Percentiles rank a stretch among this genome's conserved stretches.
These are phyloP conservation scores for Pristiophorus japonicus DNA, from an alignment of 2,113 vertebrate genomes.

Conservation along the genomic window DNA sequence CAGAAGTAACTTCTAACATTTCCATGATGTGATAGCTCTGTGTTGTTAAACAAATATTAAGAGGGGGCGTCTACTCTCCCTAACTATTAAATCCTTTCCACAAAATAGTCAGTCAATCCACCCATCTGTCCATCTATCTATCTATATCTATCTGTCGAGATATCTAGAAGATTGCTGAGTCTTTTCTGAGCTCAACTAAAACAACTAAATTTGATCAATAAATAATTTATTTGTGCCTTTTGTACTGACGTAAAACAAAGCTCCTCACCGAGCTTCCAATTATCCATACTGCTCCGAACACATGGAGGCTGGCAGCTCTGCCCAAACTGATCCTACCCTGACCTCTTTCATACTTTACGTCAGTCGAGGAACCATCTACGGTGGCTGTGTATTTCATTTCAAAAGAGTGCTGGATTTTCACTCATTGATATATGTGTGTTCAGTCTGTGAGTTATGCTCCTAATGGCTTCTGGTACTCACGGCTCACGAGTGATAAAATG, in stretches of 20 bases:
- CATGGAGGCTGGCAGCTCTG: not conserved
- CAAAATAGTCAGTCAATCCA: too few species aligned
- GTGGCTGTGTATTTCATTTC: not conserved
- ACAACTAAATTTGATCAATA: not conserved
- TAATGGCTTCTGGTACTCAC: conserved; percentile 6
- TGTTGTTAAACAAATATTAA: not conserved
- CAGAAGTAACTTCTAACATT: not conserved
- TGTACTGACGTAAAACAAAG: not conserved
- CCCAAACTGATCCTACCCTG: not conserved
- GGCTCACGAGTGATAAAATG: not conserved
- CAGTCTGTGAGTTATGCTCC: not conserved
- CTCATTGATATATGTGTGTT: not conserved
- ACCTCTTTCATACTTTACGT: too few species aligned
- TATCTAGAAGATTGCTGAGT: not conserved
- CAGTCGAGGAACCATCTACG: not conserved
- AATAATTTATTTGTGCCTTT: not conserved
- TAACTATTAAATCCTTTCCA: too few species aligned
- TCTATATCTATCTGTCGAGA: too few species aligned
- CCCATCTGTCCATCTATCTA: too few species aligned
- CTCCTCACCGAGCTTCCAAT: not conserved
- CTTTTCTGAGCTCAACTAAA: not conserved
- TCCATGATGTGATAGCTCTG: not conserved
- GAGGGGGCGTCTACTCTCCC: too few species aligned
- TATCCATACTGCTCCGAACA: not conserved
- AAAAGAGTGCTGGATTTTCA: not conserved